Evolutionary conservation across 2,113 vertebrate species (phyloP), one percentile per base, ranked within the genome.

Genomic region (Menura novaehollandiae): DNA sequence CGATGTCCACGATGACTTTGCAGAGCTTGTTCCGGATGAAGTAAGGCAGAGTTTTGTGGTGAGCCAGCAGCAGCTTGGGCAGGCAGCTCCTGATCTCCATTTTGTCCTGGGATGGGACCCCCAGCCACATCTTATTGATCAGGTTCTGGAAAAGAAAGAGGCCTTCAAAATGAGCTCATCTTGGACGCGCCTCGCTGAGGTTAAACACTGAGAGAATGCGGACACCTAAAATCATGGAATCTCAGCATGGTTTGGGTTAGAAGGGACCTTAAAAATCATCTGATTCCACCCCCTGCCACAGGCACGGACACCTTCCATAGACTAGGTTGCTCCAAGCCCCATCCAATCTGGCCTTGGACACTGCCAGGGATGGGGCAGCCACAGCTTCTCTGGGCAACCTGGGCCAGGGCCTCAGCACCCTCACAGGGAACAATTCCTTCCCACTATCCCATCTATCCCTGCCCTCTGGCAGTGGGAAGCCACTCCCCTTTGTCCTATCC

Each of bases 91-190:
- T 99, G 91, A 99, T 99, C 97, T 99, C 99, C 98, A 99, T 99
- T 96, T 99, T 99, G 97, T 99, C 99, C 95, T 99, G 98, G 83
- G 99, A 99, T 24, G 99, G 98, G 53, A 99, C 98, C 30, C 99
- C 99, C 33, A 99, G 98, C 99, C 99, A 99, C 99, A 99, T 99
- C 98, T 99, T 99, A 96, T 99, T 99, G 94, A 99, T 99, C 79
- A 99, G 97, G 97, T 99, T 99, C 99, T 99, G 96, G 46, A 98
- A 97, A 81, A 84, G 47, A 96, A 91, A 79, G 0, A 90, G 51
- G 88, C 52, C 73, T 30, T 23, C 46, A n/a, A 32, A 10, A 10
- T 77, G 35, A 94, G 87, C 37, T 47, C 78, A 28, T 13, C 77
- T 26, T 7, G 27, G 35, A 33, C 4, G 4, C 0, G 9, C 33